These are phyloP conservation scores for Tetramorium parvispinum DNA, from an alignment of 1,140 invertebrate genomes.

Conservation along the genomic window DNA sequence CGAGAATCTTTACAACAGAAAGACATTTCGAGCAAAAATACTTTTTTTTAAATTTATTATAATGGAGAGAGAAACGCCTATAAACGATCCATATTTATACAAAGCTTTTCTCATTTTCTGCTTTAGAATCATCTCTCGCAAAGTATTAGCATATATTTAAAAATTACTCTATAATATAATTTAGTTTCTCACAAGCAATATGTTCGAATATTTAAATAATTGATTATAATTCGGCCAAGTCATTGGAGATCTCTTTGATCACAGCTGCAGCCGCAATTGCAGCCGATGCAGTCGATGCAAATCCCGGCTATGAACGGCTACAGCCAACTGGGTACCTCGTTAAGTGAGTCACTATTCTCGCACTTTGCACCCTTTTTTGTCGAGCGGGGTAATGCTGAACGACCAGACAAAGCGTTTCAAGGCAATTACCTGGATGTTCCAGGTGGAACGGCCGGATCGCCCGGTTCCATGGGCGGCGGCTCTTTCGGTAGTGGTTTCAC, in stretches of 20 bases:
- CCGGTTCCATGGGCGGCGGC: constrained; percentile 78
- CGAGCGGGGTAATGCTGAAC: constrained; percentile 68
- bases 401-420: constrained; percentile 83
- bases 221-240: not conserved
- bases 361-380: constrained; percentile 2
- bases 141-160: not conserved
- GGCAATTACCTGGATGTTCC: constrained; percentile 84
- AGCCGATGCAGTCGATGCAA: constrained; percentile 84
- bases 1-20: not conserved
- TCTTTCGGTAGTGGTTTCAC: constrained; percentile 79
- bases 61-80: not conserved
- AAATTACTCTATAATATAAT: not conserved
- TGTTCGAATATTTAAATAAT: not conserved
- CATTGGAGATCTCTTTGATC: constrained; percentile 32
- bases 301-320: constrained; percentile 85
- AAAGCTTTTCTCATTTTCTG: not conserved
- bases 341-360: constrained; percentile 79
- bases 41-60: not conserved
- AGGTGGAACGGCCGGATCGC: constrained; percentile 78
- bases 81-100: not conserved
- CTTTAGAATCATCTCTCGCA: not conserved
- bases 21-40: not conserved
- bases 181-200: not conserved
- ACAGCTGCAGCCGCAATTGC: constrained; percentile 82
- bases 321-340: constrained; percentile 81